Evolutionary conservation across 2,113 vertebrate genomes (phyloP).

Genomic region (Pipa parva): DNA sequence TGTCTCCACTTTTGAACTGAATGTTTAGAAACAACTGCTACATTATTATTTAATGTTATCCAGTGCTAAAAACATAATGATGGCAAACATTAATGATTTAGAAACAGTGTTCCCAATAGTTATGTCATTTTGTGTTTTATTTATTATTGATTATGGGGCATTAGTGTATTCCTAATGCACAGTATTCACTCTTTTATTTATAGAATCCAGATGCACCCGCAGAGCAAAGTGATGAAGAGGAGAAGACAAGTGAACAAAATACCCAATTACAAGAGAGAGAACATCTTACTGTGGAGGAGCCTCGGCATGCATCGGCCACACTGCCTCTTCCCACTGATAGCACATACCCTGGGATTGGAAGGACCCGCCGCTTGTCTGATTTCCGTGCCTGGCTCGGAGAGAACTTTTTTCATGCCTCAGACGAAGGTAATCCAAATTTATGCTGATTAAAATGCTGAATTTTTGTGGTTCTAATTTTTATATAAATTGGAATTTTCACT

Average conservation of each 20-base stretch:
- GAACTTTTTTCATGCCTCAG: conserved; percentile 30
- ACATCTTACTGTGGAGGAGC: neutral
- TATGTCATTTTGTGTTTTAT: neutral
- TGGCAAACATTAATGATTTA: neutral
- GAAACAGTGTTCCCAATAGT: neutral
- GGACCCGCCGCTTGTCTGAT: conserved; percentile 29
- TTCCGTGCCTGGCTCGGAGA: conserved; percentile 30
- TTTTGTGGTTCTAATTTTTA: too few species aligned
- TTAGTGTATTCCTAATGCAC: too few species aligned
- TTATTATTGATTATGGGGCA: too few species aligned
- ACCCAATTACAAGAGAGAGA: conserved; percentile 11
- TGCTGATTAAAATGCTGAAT: too few species aligned
- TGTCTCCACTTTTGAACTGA: too few species aligned
- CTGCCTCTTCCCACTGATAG: neutral
- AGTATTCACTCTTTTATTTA: neutral
- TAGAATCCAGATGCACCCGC: conserved; percentile 20
- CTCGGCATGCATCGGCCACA: neutral
- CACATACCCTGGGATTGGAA: conserved; percentile 7
- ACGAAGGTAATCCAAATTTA: conserved; percentile 41
- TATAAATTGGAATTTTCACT: too few species aligned
- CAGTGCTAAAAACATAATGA: neutral
- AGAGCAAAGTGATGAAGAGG: conserved; percentile 17
- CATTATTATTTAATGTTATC: neutral
- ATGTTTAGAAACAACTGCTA: neutral
- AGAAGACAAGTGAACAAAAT: neutral